Evolutionary conservation across 2,113 vertebrate genomes (phyloP).

Genomic region (Macrotus californicus): DNA sequence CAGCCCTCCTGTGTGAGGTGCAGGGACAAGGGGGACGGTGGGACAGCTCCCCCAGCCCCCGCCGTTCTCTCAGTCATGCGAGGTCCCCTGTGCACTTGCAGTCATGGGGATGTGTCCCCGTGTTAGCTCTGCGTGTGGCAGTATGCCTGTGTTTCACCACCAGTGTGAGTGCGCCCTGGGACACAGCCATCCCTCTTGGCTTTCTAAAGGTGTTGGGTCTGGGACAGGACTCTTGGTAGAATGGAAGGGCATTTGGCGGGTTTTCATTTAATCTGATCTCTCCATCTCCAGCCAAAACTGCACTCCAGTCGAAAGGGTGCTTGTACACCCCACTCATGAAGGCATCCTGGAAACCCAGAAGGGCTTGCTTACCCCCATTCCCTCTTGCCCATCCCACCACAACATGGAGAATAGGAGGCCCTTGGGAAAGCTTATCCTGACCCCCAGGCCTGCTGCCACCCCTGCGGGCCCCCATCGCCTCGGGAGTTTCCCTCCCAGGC

Average conservation of each 20-base stretch:
- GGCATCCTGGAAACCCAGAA: background rate
- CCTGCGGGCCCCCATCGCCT: background rate
- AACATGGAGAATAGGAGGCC: background rate
- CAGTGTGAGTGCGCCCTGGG: background rate
- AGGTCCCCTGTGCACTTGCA: background rate
- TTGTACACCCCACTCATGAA: accelerated
- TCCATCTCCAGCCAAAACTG: background rate
- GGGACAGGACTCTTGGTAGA: accelerated
- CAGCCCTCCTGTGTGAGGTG: accelerated
- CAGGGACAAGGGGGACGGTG: accelerated
- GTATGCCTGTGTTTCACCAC: too few species aligned
- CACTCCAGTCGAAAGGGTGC: background rate
- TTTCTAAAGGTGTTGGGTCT: too few species aligned
- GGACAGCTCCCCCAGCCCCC: background rate
- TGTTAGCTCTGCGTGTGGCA: accelerated
- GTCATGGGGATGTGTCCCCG: accelerated
- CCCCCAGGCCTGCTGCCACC: background rate
- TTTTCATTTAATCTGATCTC: background rate
- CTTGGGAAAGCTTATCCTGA: background rate
- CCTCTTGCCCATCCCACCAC: background rate
- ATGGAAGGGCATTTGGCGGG: background rate
- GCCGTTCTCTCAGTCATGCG: accelerated
- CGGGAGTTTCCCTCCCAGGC: background rate
- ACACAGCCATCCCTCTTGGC: accelerated
- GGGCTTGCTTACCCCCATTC: background rate